A percentile compares a stretch with the other conserved stretches of the same genome.
Conservation (phyloP, 1,140 invertebrate genomes). For the Apis dorsata region DNA sequence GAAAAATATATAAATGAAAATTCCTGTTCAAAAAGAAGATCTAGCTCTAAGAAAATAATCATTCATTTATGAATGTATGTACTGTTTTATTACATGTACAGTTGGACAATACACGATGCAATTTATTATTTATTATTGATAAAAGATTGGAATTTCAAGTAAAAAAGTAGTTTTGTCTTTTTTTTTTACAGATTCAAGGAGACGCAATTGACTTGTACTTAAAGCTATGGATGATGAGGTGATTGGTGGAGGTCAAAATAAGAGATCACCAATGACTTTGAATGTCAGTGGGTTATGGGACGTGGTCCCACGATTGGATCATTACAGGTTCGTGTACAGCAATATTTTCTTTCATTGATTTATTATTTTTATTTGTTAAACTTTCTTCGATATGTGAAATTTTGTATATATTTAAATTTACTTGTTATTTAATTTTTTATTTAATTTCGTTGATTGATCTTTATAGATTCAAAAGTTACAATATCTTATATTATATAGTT, state of each 20-base stretch:
- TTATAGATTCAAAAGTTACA: too few species aligned
- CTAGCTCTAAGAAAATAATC: too few species aligned
- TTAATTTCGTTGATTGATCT: too few species aligned
- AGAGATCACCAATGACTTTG: slow-evolving; percentile 75
- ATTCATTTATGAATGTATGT: too few species aligned
- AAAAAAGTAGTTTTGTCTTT: not conserved
- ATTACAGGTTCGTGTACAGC: slow-evolving; percentile 85
- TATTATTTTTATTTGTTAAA: too few species aligned
- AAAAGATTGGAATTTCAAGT: too few species aligned
- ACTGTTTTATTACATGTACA: too few species aligned
- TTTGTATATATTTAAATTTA: too few species aligned
- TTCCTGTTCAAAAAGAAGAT: too few species aligned
- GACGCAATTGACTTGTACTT: slow-evolving; percentile 70
- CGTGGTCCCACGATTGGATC: slow-evolving; percentile 91
- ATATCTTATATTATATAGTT: too few species aligned
- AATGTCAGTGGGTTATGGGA: slow-evolving; percentile 82
- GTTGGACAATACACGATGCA: not conserved
- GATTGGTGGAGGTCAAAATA: slow-evolving; percentile 67
- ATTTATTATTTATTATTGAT: not conserved
- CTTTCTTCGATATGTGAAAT: too few species aligned
- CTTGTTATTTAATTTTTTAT: too few species aligned
- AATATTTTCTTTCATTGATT: not conserved
- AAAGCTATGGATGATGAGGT: slow-evolving; percentile 66
- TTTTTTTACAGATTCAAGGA: slow-evolving; percentile 67
- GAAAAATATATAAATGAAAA: not conserved